phyloP scores from a whole-genome alignment of 1,140 invertebrate species.

The Steinernema feltiae region DNA sequence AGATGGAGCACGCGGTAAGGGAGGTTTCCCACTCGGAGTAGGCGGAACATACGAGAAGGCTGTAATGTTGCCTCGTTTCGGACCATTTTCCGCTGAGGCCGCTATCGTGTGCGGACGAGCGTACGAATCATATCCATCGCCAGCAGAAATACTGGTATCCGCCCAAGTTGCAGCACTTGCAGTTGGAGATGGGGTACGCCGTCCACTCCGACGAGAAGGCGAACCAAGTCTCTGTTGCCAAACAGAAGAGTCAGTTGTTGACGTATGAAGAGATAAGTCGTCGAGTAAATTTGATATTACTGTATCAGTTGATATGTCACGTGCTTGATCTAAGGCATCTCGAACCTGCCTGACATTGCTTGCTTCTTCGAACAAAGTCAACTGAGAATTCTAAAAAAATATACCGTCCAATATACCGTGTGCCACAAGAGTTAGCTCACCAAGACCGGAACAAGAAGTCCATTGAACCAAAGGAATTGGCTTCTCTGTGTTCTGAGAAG shows the following conservation, averaged over 20 bases:
- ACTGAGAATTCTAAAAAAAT: neutral
- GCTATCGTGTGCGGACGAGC: neutral
- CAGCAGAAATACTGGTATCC: neutral
- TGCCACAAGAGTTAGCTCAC: neutral
- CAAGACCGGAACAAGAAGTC: neutral
- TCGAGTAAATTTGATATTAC: neutral
- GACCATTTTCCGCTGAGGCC: neutral
- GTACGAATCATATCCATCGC: neutral
- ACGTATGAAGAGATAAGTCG: neutral
- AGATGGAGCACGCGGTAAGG: neutral
- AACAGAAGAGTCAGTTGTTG: neutral
- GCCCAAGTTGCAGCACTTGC: neutral
- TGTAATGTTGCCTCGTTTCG: neutral
- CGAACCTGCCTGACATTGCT: neutral
- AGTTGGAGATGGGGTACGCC: neutral
- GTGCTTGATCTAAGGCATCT: neutral
- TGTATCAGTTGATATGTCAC: neutral
- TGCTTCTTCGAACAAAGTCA: neutral
- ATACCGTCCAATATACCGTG: neutral
- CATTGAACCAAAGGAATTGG: conserved; percentile 1
- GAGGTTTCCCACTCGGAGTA: neutral
- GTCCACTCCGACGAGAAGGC: neutral
- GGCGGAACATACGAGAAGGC: neutral
- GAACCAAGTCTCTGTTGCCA: neutral
- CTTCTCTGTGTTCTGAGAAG: neutral